These are phyloP conservation scores for Alloscopus bannaensis DNA, from an alignment of 2,888 invertebrate genomes.

Conservation along the genomic window DNA sequence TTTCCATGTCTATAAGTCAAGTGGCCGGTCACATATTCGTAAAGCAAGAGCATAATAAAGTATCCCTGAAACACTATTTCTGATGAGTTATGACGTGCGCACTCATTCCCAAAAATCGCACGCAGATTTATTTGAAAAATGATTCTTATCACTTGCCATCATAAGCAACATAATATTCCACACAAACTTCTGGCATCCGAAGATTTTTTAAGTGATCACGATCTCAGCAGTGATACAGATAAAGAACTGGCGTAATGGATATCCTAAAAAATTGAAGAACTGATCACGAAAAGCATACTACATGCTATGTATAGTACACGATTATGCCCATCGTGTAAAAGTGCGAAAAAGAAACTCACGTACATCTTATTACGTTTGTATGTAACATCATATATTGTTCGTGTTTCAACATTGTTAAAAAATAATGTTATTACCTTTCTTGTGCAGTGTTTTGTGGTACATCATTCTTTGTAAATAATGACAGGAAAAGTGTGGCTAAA, in stretches of 20 bases:
- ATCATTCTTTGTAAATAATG: constrained; percentile 23
- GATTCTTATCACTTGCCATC: constrained; percentile 2
- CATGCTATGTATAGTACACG: not conserved
- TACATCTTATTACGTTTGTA: not conserved
- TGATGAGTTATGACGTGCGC: not conserved
- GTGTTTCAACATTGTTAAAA: constrained; percentile 21
- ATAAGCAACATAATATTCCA: constrained; percentile 9
- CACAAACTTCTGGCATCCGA: constrained; percentile 2
- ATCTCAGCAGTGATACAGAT: not conserved
- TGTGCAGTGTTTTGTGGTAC: not conserved
- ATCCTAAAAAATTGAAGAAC: constrained; percentile 10
- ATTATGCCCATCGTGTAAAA: constrained; percentile 2
- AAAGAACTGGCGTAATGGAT: not conserved
- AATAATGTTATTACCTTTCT: constrained; percentile 10
- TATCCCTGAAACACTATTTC: not conserved
- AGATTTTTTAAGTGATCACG: constrained; percentile 42
- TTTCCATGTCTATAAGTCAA: constrained; percentile 6
- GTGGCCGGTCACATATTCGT: not conserved
- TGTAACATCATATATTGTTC: too few species aligned
- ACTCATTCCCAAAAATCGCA: not conserved
- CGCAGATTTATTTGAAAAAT: constrained; percentile 6
- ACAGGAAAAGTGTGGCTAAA: constrained; percentile 56
- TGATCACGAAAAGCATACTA: constrained; percentile 37
- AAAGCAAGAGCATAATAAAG: constrained; percentile 6
- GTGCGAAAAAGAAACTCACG: constrained; percentile 19